phyloP scores from a whole-genome alignment of 2,888 invertebrate species.

The Melolontha melolontha region DNA sequence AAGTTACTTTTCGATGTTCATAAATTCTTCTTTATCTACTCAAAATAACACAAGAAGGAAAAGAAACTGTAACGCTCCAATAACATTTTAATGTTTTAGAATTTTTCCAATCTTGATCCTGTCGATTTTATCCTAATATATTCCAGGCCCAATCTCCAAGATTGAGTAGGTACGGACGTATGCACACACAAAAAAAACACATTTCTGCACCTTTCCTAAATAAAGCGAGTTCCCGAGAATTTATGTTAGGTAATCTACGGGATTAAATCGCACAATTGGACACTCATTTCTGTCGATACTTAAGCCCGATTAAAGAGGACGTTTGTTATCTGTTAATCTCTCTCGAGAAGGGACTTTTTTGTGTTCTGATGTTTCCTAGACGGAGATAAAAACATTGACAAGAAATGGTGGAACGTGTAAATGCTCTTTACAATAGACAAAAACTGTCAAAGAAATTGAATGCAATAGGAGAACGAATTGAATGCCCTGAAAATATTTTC shows the following conservation, averaged over 20 bases:
- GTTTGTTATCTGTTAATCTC: conserved; percentile 41
- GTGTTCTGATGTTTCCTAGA: conserved; percentile 39
- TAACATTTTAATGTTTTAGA: conserved; percentile 36
- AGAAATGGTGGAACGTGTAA: conserved; percentile 30
- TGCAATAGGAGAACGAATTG: conserved; percentile 22
- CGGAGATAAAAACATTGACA: conserved; percentile 36
- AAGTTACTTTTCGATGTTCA: conserved; percentile 7
- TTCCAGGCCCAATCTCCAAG: conserved; percentile 30
- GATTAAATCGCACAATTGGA: conserved; percentile 43
- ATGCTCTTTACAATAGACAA: conserved; percentile 32
- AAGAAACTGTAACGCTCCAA: conserved; percentile 10
- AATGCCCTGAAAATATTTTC: conserved; percentile 28
- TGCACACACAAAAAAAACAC: conserved; percentile 15
- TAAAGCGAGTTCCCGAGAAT: conserved; percentile 32
- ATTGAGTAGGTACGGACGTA: conserved; percentile 24
- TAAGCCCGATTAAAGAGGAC: conserved; percentile 39
- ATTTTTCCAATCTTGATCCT: conserved; percentile 25
- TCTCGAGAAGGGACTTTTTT: conserved; percentile 35
- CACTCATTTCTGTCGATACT: conserved; percentile 40
- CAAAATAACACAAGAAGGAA: too few species aligned
- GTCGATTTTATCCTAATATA: conserved; percentile 34
- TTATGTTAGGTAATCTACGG: conserved; percentile 42
- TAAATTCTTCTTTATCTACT: conserved; percentile 14
- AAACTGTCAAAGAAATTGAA: conserved; percentile 35
- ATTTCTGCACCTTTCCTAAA: conserved; percentile 37